These are phyloP conservation scores for Dipodomys spectabilis DNA, from an alignment of 2,113 vertebrate species.

Conservation along the genomic window DNA sequence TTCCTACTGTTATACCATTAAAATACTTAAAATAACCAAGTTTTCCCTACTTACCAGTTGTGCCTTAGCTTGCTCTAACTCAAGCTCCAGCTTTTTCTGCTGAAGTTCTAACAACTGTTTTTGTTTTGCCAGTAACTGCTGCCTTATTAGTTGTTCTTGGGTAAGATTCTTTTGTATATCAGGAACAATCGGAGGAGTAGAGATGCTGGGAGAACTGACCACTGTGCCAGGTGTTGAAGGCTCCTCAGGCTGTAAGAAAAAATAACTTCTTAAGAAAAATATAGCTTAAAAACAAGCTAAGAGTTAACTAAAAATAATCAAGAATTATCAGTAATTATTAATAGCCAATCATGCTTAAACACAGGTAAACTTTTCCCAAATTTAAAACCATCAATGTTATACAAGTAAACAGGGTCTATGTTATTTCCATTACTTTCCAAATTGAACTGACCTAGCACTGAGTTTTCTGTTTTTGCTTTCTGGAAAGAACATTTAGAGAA, in stretches of 20 bases:
- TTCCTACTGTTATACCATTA: neutral
- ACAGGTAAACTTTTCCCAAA: neutral
- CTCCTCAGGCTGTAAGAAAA: conserved; percentile 92
- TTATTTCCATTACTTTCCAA: neutral
- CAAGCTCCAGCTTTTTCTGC: conserved; percentile 99
- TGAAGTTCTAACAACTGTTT: conserved; percentile 99
- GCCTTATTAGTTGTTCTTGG: conserved; percentile 97
- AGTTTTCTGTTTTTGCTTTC: conserved; percentile 29
- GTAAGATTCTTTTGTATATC: conserved; percentile 93
- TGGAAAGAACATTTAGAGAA: conserved; percentile 1
- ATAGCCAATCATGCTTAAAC: conserved; percentile 24
- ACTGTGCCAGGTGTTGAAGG: conserved; percentile 86
- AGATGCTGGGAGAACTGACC: conserved; percentile 84
- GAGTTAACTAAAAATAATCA: conserved; percentile 30
- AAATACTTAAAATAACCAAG: conserved; percentile 30
- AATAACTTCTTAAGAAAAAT: conserved; percentile 62
- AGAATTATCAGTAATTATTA: conserved; percentile 21
- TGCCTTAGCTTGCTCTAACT: conserved; percentile 98
- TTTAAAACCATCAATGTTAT: neutral
- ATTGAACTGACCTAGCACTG: neutral
- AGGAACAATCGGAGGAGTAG: conserved; percentile 85
- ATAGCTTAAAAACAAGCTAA: conserved; percentile 31
- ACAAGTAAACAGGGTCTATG: neutral
- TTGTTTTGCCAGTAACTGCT: conserved; percentile 98
- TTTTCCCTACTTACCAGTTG: conserved; percentile 93